A percentile compares a stretch with the other conserved stretches of the same genome.
Conservation (phyloP, 2,888 invertebrate species). For the Craniophora ligustri region DNA sequence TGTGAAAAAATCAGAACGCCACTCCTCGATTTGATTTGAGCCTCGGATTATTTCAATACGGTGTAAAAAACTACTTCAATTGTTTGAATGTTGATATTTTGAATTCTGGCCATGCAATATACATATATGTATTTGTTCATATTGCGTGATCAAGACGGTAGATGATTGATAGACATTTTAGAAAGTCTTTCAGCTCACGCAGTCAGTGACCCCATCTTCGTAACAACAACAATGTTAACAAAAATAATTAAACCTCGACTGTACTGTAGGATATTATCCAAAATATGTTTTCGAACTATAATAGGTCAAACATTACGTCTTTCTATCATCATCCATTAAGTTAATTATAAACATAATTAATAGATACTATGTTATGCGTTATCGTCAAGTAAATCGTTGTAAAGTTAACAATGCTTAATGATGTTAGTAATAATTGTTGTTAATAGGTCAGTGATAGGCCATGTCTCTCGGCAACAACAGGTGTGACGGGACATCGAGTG, state of each 20-base stretch:
- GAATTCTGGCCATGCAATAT: conserved; percentile 42
- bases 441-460: conserved; percentile 77
- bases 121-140: too few species aligned
- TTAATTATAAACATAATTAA: conserved; percentile 65
- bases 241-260: conserved; percentile 12
- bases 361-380: conserved; percentile 40
- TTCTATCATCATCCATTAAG: conserved; percentile 56
- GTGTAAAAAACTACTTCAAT: conserved; percentile 16
- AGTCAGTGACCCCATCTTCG: conserved; percentile 75
- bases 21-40: too few species aligned
- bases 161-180: conserved; percentile 85
- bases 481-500: conserved; percentile 39
- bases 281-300: too few species aligned
- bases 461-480: conserved; percentile 59
- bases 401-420: conserved; percentile 65
- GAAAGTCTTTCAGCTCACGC: conserved; percentile 80
- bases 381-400: conserved; percentile 55
- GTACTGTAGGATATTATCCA: too few species aligned
- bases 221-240: conserved; percentile 42
- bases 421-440: conserved; percentile 72
- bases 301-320: conserved; percentile 41
- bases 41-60: neutral
- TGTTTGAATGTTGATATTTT: conserved; percentile 17
- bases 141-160: conserved; percentile 83
- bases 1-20: conserved; percentile 29